Evolutionary conservation across 2,113 vertebrate genomes (phyloP).

Genomic region (Xyrauchen texanus): DNA sequence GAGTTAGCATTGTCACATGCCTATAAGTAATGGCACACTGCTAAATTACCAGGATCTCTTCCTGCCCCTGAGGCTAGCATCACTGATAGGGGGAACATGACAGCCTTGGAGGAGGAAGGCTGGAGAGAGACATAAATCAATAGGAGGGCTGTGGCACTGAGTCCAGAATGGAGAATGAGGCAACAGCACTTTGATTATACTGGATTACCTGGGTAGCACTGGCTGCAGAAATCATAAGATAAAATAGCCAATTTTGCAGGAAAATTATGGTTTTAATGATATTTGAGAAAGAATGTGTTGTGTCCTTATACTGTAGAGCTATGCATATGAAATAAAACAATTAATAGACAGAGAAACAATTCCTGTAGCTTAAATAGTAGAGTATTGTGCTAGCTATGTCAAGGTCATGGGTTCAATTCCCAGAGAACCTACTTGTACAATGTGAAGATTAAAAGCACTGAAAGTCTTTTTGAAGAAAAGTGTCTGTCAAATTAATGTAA

Average conservation of each 20-base stretch:
- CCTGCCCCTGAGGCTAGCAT: slow-evolving; percentile 57
- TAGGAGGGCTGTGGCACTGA: slow-evolving; percentile 55
- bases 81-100: slow-evolving; percentile 68
- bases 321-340: not conserved
- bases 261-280: slow-evolving; percentile 31
- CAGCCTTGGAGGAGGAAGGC: slow-evolving; percentile 63
- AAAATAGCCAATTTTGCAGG: slow-evolving; percentile 33
- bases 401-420: too few relatives aligned
- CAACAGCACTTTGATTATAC: slow-evolving; percentile 59
- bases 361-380: too few relatives aligned
- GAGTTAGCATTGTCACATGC: slow-evolving; percentile 56
- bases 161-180: slow-evolving; percentile 50
- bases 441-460: too few relatives aligned
- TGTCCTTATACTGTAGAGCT: not conserved
- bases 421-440: too few relatives aligned
- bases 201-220: slow-evolving; percentile 59
- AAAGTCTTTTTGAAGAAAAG: too few relatives aligned
- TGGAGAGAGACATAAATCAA: slow-evolving; percentile 66
- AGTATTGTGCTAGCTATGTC: too few relatives aligned
- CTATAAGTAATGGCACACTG: slow-evolving; percentile 59
- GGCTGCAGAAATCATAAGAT: slow-evolving; percentile 10
- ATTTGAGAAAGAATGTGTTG: not conserved
- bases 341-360: not conserved
- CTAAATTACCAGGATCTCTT: slow-evolving; percentile 60
- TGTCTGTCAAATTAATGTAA: too few relatives aligned